Evolutionary conservation across 2,888 invertebrate species (phyloP), one percentile per base, ranked within the genome.

Genomic region (Deilephila porcellus): DNA sequence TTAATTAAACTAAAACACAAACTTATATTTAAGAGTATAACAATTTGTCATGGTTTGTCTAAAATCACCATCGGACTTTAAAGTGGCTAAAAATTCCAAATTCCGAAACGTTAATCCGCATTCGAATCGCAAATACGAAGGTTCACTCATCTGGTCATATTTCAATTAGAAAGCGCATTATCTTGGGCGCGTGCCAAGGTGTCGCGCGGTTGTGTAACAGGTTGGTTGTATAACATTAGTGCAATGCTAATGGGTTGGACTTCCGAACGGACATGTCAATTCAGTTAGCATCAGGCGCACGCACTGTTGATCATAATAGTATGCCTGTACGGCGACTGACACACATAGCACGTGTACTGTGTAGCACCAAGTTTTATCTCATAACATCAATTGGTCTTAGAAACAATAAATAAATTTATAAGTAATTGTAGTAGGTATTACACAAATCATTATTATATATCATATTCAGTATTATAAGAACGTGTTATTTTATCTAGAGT

Each of bases 251-350:
- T 89, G 84, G 83, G 82, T 82, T 86, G 82, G 85, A 92, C 92
- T 93, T 93, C 93, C 93, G 92, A 93, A 89, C 86, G 90, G 89
- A 91, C 89, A 84, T 88, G 86, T 88, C 87, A 84, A 85, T 86
- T 87, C 85, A 82, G 77, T 84, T 86, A 85, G 82, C 80, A 79
- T 76, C 74, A 76, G 74, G 73, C 76, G 74, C 77, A 77, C 78
- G 73, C 53, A 62, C 60, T 29, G 17, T 59, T 60, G 64, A 73
- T 59, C 64, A 67, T 59, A 67, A 25, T 14, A 59, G 17, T 52
- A 25, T 67, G 52, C 20, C 19, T 37, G 17, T 8, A 20, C 19
- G 20, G 4, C 25, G 3, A 67, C 20, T 67, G 20, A 52, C 67
- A 52, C 11, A 7, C 52, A 56, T n/a, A 17, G 6, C 56, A n/a